Base-by-base conservation (phyloP, 2,113 vertebrate species). In the Myotis lucifugus region DNA sequence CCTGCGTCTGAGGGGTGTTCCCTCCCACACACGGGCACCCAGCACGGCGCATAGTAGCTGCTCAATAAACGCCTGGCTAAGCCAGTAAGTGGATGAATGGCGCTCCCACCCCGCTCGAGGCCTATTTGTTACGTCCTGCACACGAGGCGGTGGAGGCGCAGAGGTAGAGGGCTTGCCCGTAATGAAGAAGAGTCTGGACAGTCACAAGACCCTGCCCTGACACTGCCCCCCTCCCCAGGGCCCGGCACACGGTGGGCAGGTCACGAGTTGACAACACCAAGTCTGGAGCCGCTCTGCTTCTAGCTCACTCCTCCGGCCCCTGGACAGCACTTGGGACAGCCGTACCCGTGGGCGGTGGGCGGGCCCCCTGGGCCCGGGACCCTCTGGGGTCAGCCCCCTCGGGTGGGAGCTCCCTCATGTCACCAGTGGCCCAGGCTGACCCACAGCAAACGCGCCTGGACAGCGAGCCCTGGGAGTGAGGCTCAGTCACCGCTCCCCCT, bases 231-330 rank as follows among this genome's bases (percentile, higher is more conserved):
- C 23, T 8, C 56, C 2, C 0, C 15, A 18, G 50, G 69, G 5
- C 40, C 85, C 9, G 0, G 19, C 6, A 9, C 2, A 6, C 9
- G 6, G 0, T 8, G 34, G 52, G 6, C 13, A 19, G 3, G 3
- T 70, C 74, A 17, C 25, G 27, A 46, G 56, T 64, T 83, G 32
- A 52, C 90, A 32, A 0, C 3, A 46, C 42, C 81, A 32, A 12
- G 50, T 76, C 40, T 29, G 61, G 13, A 13, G 18, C 27, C 37
- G 27, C 11, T 34, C 56, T 83, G 42, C 27, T 73, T 42, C 85
- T 3, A 64, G 61, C 27, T 91, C 59, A 14, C 13, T 8, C 14
- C 54, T 90, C 61, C 3, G 13, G 21, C 46, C 37, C 52, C 70
- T 10, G 48, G 23, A 3, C 3, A 29, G 29, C 64, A 4, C 18